Base-by-base conservation (phyloP, 1,140 invertebrate genomes). In the Tribolium madens region DNA sequence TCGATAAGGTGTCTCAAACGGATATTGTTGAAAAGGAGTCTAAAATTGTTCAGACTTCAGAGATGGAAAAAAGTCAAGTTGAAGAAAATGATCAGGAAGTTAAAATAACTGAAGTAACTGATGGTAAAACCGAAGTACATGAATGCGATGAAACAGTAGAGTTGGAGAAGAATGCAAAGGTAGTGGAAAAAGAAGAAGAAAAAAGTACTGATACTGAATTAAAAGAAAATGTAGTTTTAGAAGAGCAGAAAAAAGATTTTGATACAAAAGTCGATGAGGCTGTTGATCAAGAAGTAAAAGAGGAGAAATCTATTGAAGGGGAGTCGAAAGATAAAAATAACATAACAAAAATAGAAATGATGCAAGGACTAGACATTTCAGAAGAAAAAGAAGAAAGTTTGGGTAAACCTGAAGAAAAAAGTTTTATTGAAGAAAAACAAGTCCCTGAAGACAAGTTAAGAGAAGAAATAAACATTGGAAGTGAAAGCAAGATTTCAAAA, bases 1-100 rank as follows among this genome's bases (percentile, higher is more conserved):
- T 18, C 31, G 50, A 79, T 52, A 48, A 53, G 9, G 36, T 42
- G 2, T 42, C 36, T 2, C 36, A 42, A 7, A 42, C 36, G 33
- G 60, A 78, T 15, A 60, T 31, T 50, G 48, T 7, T 15, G 72
- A 78, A 9, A 69, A 72, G 73, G 31, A 42, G 13, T 33, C 47
- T 3, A 46, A 76, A 73, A 18, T 47, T 15, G 21, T 14, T 9
- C 36, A 42, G n/a, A 42, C 36, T n/a, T 42, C n/a, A 47, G 57
- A 48, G 31, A 0, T 18, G 31, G 53, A 80, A 80, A 64, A 82
- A 75, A 72, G 6, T 12, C 71, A 15, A 50, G 48, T 84, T 82
- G 76, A 83, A 72, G 73, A 76, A 71, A 26, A 26, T 26, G 21
- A 4, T 4, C 36, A 42, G 60, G 12, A 77, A 15, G 46, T 64